phyloP scores from a whole-genome alignment of 1,140 invertebrate species.

The Saccostrea echinata region DNA sequence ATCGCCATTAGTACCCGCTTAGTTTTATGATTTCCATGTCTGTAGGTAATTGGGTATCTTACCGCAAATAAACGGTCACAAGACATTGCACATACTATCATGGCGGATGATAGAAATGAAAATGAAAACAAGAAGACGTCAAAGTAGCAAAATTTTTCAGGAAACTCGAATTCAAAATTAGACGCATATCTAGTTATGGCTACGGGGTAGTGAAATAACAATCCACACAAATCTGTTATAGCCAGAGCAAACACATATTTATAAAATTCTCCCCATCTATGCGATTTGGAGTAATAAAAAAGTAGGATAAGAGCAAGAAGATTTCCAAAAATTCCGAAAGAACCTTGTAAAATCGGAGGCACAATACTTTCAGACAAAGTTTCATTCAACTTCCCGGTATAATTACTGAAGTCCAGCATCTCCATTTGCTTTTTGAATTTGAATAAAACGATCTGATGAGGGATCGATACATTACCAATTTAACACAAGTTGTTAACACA shows the following conservation, averaged over 20 bases:
- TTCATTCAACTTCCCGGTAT: not conserved
- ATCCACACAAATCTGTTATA: conserved; percentile 71
- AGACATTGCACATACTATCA: conserved; percentile 79
- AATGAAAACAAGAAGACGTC: conserved; percentile 78
- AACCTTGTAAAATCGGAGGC: conserved; percentile 61
- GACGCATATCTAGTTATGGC: conserved; percentile 68
- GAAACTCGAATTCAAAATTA: conserved; percentile 66
- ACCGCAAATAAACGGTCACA: conserved; percentile 78
- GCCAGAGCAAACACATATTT: conserved; percentile 68
- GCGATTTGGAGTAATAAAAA: conserved; percentile 57
- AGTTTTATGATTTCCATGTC: conserved; percentile 64
- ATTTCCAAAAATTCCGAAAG: conserved; percentile 68
- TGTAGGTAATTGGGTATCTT: conserved; percentile 76
- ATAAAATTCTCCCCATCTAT: conserved; percentile 68
- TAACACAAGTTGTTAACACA: conserved; percentile 1
- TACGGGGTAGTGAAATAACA: conserved; percentile 67
- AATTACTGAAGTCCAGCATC: not conserved
- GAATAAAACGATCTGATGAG: not conserved
- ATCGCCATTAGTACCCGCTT: conserved; percentile 64
- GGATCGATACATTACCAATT: not conserved
- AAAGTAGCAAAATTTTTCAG: conserved; percentile 71
- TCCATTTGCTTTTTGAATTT: not conserved
- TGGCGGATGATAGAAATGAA: conserved; percentile 76
- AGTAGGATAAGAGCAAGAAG: conserved; percentile 64
- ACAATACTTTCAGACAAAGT: conserved; percentile 25